Percentiles rank a stretch among this genome's conserved stretches.
Conservation (phyloP, 2,888 invertebrate genomes). For the Caenorhabditis sp. region DNA sequence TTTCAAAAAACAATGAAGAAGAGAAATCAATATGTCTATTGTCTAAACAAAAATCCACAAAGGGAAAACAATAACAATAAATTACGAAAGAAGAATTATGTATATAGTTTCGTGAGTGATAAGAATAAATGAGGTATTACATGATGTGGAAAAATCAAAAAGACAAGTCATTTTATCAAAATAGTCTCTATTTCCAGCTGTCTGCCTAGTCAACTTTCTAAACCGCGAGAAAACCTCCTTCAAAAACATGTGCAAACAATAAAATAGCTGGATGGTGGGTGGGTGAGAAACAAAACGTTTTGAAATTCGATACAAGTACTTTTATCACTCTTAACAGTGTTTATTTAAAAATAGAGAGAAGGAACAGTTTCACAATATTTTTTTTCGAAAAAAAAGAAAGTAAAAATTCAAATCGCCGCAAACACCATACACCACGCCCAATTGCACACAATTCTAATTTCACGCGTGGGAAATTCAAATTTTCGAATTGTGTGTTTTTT, state of each 20-base stretch:
- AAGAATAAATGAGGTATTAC: neutral
- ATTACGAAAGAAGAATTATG: neutral
- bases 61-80: neutral
- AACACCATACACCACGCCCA: neutral
- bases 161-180: neutral
- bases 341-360: neutral
- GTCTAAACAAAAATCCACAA: too few species aligned
- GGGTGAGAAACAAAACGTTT: neutral
- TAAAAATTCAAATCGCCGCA: neutral
- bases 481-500: neutral
- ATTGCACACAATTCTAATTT: neutral
- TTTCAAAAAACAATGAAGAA: too few species aligned
- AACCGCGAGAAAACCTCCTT: constrained; percentile 21
- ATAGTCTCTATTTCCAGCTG: neutral
- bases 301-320: neutral
- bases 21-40: too few species aligned
- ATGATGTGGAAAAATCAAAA: neutral
- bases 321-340: neutral
- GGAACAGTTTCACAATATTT: neutral
- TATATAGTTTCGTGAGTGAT: neutral
- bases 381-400: neutral
- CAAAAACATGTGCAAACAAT: constrained; percentile 35
- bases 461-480: neutral
- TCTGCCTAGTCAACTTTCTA: constrained; percentile 3
- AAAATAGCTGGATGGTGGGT: neutral